These are phyloP conservation scores for Drosophila sturtevanti DNA, from an alignment of 1,140 invertebrate species.

Conservation along the genomic window DNA sequence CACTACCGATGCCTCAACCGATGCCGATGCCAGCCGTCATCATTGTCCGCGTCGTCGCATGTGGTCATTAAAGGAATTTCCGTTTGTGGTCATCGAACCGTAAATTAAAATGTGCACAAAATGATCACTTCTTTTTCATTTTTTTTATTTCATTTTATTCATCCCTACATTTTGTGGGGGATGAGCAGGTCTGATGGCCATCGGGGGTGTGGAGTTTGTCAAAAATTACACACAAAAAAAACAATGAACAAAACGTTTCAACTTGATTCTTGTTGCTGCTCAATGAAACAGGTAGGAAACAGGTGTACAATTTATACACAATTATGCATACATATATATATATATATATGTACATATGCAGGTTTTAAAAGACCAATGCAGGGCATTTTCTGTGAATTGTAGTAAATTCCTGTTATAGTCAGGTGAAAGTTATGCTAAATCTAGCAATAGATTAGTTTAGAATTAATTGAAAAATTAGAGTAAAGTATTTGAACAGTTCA, in stretches of 20 bases:
- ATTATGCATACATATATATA: no score
- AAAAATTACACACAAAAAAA: not conserved
- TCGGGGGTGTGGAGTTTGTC: not conserved
- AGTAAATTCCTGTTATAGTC: no score
- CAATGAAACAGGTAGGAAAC: not conserved
- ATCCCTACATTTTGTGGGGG: not conserved
- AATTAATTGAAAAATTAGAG: no score
- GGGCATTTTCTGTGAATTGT: not conserved
- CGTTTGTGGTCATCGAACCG: constrained; percentile 66
- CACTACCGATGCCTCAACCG: not conserved
- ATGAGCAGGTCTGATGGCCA: not conserved
- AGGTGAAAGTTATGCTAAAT: no score
- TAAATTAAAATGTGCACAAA: constrained; percentile 68
- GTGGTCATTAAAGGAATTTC: constrained; percentile 76
- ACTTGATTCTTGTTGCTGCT: constrained; percentile 5
- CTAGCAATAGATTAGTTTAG: no score
- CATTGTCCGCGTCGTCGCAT: constrained; percentile 60
- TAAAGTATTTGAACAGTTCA: no score
- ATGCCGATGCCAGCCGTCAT: constrained; percentile 10
- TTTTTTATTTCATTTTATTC: not conserved
- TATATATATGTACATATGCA: no score
- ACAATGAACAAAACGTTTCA: not conserved
- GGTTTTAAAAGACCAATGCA: not conserved
- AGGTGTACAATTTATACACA: not conserved
- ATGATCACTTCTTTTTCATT: not conserved